Evolutionary conservation across 2,797 vertebrate genomes (phyloP).

Genomic region (Craterocephalus amniculus): DNA sequence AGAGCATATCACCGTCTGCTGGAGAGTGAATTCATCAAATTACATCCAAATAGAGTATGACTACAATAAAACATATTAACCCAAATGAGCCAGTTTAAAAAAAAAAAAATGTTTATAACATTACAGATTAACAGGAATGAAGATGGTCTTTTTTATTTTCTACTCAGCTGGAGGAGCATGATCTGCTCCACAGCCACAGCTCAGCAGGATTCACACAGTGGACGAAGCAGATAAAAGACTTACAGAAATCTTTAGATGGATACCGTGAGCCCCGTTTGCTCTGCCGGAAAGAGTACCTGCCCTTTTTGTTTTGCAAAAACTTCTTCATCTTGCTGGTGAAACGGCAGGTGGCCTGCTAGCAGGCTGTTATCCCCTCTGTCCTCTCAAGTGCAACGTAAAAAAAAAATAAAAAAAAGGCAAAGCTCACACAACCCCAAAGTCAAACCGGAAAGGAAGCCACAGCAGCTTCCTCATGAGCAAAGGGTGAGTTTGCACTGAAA

Average conservation of each 20-base stretch:
- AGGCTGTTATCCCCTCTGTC: conserved; percentile 56
- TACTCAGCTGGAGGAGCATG: conserved; percentile 32
- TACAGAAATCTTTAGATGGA: conserved; percentile 87
- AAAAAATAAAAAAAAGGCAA: conserved; percentile 7
- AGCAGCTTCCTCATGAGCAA: conserved; percentile 58
- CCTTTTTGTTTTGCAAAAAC: conserved; percentile 78
- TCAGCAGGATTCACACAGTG: conserved; percentile 45
- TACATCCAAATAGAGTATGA: background rate
- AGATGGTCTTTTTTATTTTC: conserved; percentile 2
- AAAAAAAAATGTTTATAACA: conserved; percentile 11
- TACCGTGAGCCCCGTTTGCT: conserved; percentile 71
- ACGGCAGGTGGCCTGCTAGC: conserved; percentile 51
- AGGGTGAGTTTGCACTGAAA: conserved; percentile 68
- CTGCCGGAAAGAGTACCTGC: conserved; percentile 79
- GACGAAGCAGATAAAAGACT: conserved; percentile 75
- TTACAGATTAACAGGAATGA: conserved; percentile 18
- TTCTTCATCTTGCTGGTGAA: conserved; percentile 76
- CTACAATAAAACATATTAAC: conserved; percentile 18
- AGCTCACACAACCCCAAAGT: conserved; percentile 47
- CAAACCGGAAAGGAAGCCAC: conserved; percentile 51
- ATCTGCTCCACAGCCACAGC: conserved; percentile 37
- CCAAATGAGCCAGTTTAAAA: conserved; percentile 14
- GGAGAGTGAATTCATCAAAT: conserved; percentile 1
- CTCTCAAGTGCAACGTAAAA: conserved; percentile 34
- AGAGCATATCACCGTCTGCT: conserved; percentile 13